Evolutionary conservation across 2,888 invertebrate genomes (phyloP), one percentile per base, ranked within the genome.

Genomic region (Rhorus exstirpatorius): DNA sequence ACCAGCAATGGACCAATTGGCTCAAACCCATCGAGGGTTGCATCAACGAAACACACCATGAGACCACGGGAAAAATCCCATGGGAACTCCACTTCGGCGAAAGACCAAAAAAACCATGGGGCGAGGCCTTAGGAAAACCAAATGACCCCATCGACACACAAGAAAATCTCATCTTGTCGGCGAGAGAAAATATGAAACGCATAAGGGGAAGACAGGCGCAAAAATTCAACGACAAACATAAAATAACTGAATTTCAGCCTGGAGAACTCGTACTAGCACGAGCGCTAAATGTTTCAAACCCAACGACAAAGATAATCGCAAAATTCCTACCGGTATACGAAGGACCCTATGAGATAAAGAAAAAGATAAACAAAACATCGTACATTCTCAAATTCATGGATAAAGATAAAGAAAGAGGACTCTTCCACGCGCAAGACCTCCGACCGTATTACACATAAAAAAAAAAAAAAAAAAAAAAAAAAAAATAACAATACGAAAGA

Each of bases 41-140:
- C 21, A 65, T 84, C 0, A 84, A 83, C n/a, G 31, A 67, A 0
- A 83, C 83, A 0, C 31, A 31, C 6, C 84, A 84, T 8, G 53
- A 60, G 8, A 55, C 63, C 0, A 84, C 79, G 0, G 65, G 77
- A 1, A 61, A 65, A 10, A 70, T 61, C 0, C 84, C 84, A 0
- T 10, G 58, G 7, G 58, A 79, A 38, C 10, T 83, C 0, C 80
- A 82, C 10, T 76, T 77, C n/a, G 72, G 51, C 0, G 19, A 19
- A 0, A 61, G 53, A 31, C 72, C 71, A 0, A 3, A 14, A 4
- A 61, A 44, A 49, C 67, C 75, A 0, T 75, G 75, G 70, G 21
- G 1, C 0, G 49, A 51, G 1, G 8, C n/a, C 1, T 7, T 41
- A 41, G n/a, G n/a, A 1, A 41, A 41, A 41, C 41, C 19, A 38